These are phyloP conservation scores for Anguilla japonica DNA, from an alignment of 2,113 vertebrate species.

Conservation along the genomic window DNA sequence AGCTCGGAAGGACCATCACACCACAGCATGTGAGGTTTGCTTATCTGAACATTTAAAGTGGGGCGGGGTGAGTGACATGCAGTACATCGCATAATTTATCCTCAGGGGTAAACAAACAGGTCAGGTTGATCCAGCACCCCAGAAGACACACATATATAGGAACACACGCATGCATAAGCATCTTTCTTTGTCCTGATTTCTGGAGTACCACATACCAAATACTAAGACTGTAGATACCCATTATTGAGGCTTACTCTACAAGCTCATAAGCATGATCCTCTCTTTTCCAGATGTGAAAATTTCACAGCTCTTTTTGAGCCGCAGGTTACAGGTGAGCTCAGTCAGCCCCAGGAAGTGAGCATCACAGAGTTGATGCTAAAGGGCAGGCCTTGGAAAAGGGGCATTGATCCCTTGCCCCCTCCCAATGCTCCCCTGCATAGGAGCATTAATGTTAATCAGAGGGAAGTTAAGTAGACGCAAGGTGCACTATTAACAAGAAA, in stretches of 20 bases:
- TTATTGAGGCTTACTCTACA: not conserved
- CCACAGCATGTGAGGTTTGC: not conserved
- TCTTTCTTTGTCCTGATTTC: no score
- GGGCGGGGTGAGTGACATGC: not conserved
- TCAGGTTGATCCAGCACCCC: not conserved
- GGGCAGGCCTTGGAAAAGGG: not conserved
- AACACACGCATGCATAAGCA: no score
- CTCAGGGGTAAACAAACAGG: not conserved
- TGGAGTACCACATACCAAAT: no score
- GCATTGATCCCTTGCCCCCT: constrained; percentile 1
- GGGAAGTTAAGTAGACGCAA: not conserved
- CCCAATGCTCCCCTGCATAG: not conserved
- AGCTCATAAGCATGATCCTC: not conserved
- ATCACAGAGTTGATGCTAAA: not conserved
- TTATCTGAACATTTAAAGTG: constrained; percentile 10
- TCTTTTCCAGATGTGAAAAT: no score
- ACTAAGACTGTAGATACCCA: no score
- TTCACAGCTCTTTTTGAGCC: not conserved
- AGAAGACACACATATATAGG: not conserved
- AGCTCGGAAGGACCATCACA: constrained; percentile 7
- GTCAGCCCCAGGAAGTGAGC: not conserved
- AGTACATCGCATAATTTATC: not conserved
- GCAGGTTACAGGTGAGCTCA: not conserved
- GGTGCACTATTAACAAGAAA: constrained; percentile 10
- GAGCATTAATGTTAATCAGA: constrained; percentile 14